These are phyloP conservation scores for Apodemus sylvaticus DNA, from an alignment of 2,113 vertebrate genomes.

Conservation along the genomic window DNA sequence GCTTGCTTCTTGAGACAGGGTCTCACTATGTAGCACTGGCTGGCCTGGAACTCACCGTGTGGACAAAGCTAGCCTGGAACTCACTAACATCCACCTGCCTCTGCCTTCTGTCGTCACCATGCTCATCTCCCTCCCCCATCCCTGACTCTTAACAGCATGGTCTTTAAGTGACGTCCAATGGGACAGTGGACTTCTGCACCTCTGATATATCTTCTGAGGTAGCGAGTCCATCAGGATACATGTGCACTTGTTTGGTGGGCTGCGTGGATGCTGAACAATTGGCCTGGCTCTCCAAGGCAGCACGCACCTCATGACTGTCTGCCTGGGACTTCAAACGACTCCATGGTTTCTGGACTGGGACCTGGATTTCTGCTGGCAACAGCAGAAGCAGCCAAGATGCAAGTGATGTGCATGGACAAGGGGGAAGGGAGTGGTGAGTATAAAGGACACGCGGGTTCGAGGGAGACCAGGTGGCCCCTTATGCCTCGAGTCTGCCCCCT, in stretches of 20 bases:
- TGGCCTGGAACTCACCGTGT: not conserved
- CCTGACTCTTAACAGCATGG: not conserved
- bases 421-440: rapidly evolving
- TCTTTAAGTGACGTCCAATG: not conserved
- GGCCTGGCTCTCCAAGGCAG: not conserved
- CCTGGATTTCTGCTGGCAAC: not conserved
- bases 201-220: too few species aligned
- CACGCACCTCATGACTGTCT: not conserved
- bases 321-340: not conserved
- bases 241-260: rapidly evolving
- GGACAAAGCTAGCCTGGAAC: not conserved
- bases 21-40: not conserved
- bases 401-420: not conserved
- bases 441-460: too few species aligned
- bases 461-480: not conserved
- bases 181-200: not conserved
- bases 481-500: not conserved
- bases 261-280: not conserved
- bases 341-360: not conserved
- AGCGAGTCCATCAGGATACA: rapidly evolving
- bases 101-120: not conserved
- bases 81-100: not conserved
- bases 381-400: not conserved
- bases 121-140: not conserved
- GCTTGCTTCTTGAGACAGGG: not conserved